Evolutionary conservation across 1,140 invertebrate species (phyloP), one percentile per base, ranked within the genome.

Genomic region (Periplaneta americana): DNA sequence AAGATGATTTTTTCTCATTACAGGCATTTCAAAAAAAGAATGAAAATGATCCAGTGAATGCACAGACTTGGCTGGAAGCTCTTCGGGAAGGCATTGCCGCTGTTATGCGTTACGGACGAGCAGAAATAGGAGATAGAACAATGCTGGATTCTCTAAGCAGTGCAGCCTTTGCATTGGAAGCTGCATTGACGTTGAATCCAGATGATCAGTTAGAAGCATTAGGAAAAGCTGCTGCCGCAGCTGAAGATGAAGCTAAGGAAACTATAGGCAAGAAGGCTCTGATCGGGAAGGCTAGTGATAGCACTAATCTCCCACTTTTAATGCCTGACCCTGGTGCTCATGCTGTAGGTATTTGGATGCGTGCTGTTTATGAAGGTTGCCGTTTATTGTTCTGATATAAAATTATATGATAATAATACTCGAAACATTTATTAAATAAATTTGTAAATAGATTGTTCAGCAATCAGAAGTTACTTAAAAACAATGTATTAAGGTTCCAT

Each of bases 271-370:
- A 91, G 89, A 84, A 84, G 75, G 88, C 90, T 28, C 78, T 75
- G 31, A 39, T 82, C 48, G 80, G 82, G 8, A 79, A 82, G 77
- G 79, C 83, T 2, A 84, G 84, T 75, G 82, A 82, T 31, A 48
- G 78, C 11, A 66, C 77, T 31, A n/a, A 18, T 17, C 31, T 66
- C 74, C 18, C 17, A n/a, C 33, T 32, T 35, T 17, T 31, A 79
- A 48, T 34, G 75, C 80, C 80, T 9, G 80, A 80, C 75, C 31
- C 80, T 81, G 92, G 90, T 31, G 92, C 92, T 34, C 90, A 91
- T 82, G 92, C 91, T 28, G 89, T 93, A 15, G 89, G 89, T 66
- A 88, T 91, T 37, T 92, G 92, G 90, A 86, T 93, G 86, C 89
- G 89, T 81, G 91, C 91, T 36, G 84, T 87, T 32, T 90, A 87